These are phyloP conservation scores for Drosophila vallismaia DNA, from an alignment of 2,888 invertebrate species.

Conservation along the genomic window DNA sequence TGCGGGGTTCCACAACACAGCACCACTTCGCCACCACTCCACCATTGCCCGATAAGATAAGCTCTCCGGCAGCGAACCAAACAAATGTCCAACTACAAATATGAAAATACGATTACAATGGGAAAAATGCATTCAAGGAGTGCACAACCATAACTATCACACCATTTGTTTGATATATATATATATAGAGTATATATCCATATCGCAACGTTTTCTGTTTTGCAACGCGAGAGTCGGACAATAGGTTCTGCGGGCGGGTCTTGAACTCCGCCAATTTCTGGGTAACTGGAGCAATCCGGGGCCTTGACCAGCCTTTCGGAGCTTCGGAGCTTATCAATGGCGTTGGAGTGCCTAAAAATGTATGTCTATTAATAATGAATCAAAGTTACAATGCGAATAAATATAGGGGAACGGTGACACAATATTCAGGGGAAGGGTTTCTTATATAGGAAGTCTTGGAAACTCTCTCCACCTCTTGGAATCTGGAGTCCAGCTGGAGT, in stretches of 20 bases:
- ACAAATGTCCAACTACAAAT: conserved; percentile 40
- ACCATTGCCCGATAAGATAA: conserved; percentile 28
- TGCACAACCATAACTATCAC: conserved; percentile 2
- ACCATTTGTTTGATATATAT: background rate
- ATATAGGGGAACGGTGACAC: background rate
- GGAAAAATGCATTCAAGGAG: conserved; percentile 21
- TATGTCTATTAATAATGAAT: background rate
- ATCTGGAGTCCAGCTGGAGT: background rate
- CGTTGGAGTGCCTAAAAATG: background rate
- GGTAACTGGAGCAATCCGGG: conserved; percentile 29
- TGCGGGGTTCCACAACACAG: conserved; percentile 21
- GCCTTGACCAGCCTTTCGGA: conserved; percentile 14
- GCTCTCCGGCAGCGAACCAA: conserved; percentile 27
- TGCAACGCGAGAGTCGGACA: conserved; percentile 14
- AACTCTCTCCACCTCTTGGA: background rate
- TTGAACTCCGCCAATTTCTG: conserved; percentile 29
- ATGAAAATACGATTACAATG: conserved; percentile 29
- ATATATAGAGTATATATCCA: background rate
- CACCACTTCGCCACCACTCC: conserved; percentile 12
- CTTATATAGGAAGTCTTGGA: background rate
- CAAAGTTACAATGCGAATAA: background rate
- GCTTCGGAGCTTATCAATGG: background rate
- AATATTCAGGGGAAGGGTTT: background rate
- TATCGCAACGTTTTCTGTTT: conserved; percentile 21
- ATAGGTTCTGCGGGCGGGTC: conserved; percentile 27